phyloP scores from a whole-genome alignment of 2,888 invertebrate species.

The Philaethria dido region DNA sequence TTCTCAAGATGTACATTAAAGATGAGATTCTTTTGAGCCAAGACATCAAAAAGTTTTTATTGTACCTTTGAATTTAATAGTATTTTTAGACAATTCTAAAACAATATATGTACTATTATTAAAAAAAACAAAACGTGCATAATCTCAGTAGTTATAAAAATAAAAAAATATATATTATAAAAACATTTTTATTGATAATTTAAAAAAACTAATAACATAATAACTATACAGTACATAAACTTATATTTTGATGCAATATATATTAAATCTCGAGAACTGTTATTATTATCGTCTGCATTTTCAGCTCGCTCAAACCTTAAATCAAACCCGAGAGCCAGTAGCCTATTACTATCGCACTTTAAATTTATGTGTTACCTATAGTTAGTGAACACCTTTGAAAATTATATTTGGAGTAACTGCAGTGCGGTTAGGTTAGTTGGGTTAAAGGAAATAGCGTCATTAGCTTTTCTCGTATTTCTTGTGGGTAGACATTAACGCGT shows the following conservation, averaged over 20 bases:
- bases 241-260: constrained; percentile 16
- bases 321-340: constrained; percentile 65
- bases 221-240: too few species aligned
- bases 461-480: constrained; percentile 79
- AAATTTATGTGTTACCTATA: constrained; percentile 79
- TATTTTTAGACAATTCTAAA: too few species aligned
- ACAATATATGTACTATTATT: too few species aligned
- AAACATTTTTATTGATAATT: too few species aligned
- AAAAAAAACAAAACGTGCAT: too few species aligned
- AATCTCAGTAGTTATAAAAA: too few species aligned
- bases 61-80: too few species aligned
- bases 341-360: constrained; percentile 71
- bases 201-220: not conserved
- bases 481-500: constrained; percentile 67
- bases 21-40: too few species aligned
- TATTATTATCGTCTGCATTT: constrained; percentile 55
- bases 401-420: constrained; percentile 76
- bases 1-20: too few species aligned
- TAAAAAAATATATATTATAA: too few species aligned
- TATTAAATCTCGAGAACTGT: constrained; percentile 26
- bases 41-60: too few species aligned
- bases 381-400: constrained; percentile 70
- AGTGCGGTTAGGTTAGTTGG: constrained; percentile 59
- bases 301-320: constrained; percentile 61
- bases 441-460: constrained; percentile 78